A percentile compares a stretch with the other conserved stretches of the same genome.
phyloP scores from a whole-genome alignment of 2,888 invertebrate species.

The Crocallis elinguaria region DNA sequence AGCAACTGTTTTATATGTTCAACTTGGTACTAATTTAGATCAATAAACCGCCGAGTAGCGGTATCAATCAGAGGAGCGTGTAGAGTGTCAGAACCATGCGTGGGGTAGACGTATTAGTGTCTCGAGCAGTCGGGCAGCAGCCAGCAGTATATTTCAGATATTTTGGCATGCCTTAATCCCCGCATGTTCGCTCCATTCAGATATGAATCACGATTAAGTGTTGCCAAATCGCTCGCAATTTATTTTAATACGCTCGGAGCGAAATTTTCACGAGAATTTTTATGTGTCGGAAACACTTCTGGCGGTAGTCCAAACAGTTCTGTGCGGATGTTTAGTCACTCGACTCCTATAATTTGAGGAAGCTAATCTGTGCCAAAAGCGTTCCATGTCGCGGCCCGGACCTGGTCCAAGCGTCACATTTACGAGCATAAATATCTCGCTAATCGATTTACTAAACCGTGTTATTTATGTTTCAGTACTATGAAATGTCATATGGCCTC shows the following conservation, averaged over 20 bases:
- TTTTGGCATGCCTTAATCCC: constrained; percentile 77
- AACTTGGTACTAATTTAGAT: constrained; percentile 30
- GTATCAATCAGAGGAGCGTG: constrained; percentile 46
- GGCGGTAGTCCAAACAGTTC: constrained; percentile 74
- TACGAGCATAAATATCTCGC: constrained; percentile 51
- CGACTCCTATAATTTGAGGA: constrained; percentile 79
- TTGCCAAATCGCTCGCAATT: constrained; percentile 84
- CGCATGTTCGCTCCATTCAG: constrained; percentile 72
- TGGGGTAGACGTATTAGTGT: constrained; percentile 53
- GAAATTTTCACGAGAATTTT: constrained; percentile 81
- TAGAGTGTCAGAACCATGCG: constrained; percentile 49
- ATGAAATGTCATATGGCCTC: constrained; percentile 99
- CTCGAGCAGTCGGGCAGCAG: constrained; percentile 50
- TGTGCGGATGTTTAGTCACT: constrained; percentile 82
- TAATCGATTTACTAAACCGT: constrained; percentile 66
- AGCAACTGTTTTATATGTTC: constrained; percentile 31
- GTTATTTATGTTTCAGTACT: constrained; percentile 92
- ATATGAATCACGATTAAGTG: constrained; percentile 84
- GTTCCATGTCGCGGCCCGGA: constrained; percentile 68
- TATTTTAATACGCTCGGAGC: constrained; percentile 83
- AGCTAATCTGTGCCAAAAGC: constrained; percentile 79
- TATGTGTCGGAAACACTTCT: constrained; percentile 84
- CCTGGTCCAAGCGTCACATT: constrained; percentile 49
- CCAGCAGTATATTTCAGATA: constrained; percentile 62
- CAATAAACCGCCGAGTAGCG: constrained; percentile 31